These are phyloP conservation scores for Bombus soroeensis DNA, from an alignment of 1,140 invertebrate genomes.

Conservation along the genomic window DNA sequence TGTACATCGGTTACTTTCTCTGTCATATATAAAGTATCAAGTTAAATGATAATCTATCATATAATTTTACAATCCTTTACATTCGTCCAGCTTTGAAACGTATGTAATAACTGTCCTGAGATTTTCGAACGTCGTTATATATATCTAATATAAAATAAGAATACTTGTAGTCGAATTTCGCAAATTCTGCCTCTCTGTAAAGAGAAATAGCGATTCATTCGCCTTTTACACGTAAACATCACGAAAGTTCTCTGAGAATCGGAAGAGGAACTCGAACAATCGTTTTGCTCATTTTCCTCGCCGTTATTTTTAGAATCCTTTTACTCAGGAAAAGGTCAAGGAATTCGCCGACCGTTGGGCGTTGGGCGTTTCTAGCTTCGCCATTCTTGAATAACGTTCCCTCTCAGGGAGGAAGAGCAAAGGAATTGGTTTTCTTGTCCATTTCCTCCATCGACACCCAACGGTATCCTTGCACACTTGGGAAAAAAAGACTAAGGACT, in stretches of 20 bases:
- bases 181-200: background rate
- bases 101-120: too few species aligned
- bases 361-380: background rate
- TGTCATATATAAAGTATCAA: too few species aligned
- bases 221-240: slow-evolving; percentile 26
- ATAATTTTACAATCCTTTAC: too few species aligned
- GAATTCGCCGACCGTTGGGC: background rate
- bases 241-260: background rate
- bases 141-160: too few species aligned
- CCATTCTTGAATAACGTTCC: slow-evolving; percentile 4
- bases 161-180: background rate
- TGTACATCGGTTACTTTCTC: too few species aligned
- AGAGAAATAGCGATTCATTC: too few species aligned
- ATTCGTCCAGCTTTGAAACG: too few species aligned
- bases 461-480: background rate
- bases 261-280: background rate
- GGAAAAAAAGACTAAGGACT: slow-evolving; percentile 1
- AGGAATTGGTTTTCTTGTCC: slow-evolving; percentile 39
- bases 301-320: slow-evolving; percentile 35
- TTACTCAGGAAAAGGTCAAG: background rate
- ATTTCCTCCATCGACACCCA: background rate
- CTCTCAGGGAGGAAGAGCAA: background rate
- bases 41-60: too few species aligned
- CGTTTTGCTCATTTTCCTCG: slow-evolving; percentile 3
- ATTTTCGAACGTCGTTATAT: too few species aligned